Base-by-base conservation (phyloP, 2,888 invertebrate species). In the Dynastes grantii region DNA sequence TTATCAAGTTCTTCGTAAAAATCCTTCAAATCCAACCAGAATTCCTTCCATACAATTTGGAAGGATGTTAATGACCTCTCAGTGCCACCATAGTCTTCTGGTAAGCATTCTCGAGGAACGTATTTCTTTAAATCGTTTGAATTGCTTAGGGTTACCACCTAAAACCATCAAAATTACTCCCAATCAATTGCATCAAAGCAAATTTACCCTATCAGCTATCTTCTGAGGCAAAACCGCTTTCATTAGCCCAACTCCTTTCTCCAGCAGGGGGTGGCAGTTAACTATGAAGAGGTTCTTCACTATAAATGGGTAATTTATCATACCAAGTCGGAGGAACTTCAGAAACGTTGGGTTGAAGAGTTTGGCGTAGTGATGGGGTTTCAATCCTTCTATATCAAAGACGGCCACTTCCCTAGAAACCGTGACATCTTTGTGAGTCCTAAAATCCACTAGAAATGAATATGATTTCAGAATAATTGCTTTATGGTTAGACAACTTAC, bases 21-120 rank as follows among this genome's bases (percentile, higher is more conserved):
- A 85, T 92, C 87, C 84, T 89, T 84, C 88, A 90, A 87, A 86
- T 91, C 86, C 85, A 91, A 83, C 87, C 91, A 79, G 22, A 8
- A 40, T 40, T 40, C 6, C 6, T 40, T 9, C 6, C 40, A 6
- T 6, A 9, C 1, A 40, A 6, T 40, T 40, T 9, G 40, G 9
- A 40, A 40, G 6, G 6, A 40, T 6, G 5, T 9, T 5, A 40
- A 6, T 9, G 6, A 40, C 5, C 6, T 6, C 1, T 40, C 40
- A 6, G 4, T 8, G 5, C 94, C 94, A 2, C 93, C 93, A 88
- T 92, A 93, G 82, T 94, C 93, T n/a, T 88, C 87, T 0, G 94
- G 94, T 40, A 94, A 86, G 32, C 92, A 89, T 40, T 91, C 90
- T 8, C 90, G 89, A 0, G 93, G 40, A 40, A 40, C 0, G 5